A percentile compares a stretch with the other conserved stretches of the same genome.
These are phyloP conservation scores for Hedya salicella DNA, from an alignment of 2,888 invertebrate genomes.

Conservation along the genomic window DNA sequence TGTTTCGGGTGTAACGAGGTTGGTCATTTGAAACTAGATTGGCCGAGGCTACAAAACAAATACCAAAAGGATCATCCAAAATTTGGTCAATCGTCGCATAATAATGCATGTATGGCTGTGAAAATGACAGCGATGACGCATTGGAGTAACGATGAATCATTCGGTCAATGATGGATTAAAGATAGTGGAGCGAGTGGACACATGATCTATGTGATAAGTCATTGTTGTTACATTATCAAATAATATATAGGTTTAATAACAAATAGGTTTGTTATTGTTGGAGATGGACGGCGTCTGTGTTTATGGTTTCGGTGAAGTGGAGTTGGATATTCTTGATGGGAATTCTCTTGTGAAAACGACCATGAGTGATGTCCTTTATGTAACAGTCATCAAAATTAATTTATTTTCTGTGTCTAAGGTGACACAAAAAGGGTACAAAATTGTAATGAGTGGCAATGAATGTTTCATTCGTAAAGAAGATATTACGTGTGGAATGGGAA, in stretches of 20 bases:
- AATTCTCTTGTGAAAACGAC: slow-evolving; percentile 6
- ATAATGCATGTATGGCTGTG: background rate
- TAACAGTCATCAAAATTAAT: slow-evolving; percentile 23
- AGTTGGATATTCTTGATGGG: background rate
- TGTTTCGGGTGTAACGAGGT: too few relatives aligned
- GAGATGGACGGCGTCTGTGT: background rate
- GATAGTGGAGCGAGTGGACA: slow-evolving; percentile 10
- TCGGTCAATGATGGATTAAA: background rate
- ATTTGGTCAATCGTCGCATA: background rate
- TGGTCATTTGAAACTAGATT: slow-evolving; percentile 6
- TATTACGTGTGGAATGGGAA: background rate
- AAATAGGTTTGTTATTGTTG: background rate
- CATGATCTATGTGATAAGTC: background rate
- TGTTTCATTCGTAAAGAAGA: background rate
- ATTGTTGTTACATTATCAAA: background rate
- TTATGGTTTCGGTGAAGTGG: background rate
- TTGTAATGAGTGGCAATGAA: background rate
- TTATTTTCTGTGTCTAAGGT: slow-evolving; percentile 23
- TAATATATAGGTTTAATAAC: too few relatives aligned
- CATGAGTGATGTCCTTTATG: slow-evolving; percentile 15
- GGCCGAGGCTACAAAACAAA: background rate
- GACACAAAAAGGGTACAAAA: background rate
- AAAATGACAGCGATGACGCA: background rate
- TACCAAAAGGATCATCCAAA: background rate
- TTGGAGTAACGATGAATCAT: background rate